Percentiles rank a stretch among this genome's conserved stretches.
Conservation (phyloP, 2,797 vertebrate genomes). For the Sandelia bainsii region DNA sequence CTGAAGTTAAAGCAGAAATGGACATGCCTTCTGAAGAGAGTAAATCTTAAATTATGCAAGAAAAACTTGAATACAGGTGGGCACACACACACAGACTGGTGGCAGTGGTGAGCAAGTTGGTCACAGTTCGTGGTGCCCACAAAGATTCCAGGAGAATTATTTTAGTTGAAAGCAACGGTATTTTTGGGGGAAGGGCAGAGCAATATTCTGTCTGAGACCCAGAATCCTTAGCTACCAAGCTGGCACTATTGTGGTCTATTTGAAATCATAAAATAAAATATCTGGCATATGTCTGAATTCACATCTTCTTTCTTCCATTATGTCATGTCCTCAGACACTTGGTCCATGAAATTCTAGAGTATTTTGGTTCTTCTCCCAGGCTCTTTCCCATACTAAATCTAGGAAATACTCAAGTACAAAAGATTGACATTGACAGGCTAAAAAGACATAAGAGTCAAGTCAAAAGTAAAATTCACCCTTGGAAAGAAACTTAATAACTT, state of each 20-base stretch:
- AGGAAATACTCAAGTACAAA: conserved; percentile 3
- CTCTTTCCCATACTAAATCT: conserved; percentile 38
- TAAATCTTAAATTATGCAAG: conserved; percentile 22
- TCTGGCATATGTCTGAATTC: conserved; percentile 37
- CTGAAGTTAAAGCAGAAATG: neutral
- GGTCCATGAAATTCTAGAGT: neutral
- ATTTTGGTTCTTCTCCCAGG: conserved; percentile 15
- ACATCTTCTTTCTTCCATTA: neutral
- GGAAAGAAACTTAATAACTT: conserved; percentile 2
- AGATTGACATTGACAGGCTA: conserved; percentile 1
- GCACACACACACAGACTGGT: neutral
- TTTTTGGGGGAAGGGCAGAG: neutral
- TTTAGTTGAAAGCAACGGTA: conserved; percentile 13
- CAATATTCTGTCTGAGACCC: conserved; percentile 9
- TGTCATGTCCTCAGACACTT: neutral
- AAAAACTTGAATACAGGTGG: conserved; percentile 23
- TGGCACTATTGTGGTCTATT: conserved; percentile 39
- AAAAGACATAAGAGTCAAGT: conserved; percentile 12
- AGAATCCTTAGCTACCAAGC: conserved; percentile 16
- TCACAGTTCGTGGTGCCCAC: conserved; percentile 24
- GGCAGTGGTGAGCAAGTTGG: conserved; percentile 22
- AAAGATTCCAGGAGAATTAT: conserved; percentile 42
- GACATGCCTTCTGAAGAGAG: neutral
- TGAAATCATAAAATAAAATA: conserved; percentile 46
- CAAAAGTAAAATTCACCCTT: neutral